Evolutionary conservation across 2,113 vertebrate genomes (phyloP).

Genomic region (Saccopteryx leptura): DNA sequence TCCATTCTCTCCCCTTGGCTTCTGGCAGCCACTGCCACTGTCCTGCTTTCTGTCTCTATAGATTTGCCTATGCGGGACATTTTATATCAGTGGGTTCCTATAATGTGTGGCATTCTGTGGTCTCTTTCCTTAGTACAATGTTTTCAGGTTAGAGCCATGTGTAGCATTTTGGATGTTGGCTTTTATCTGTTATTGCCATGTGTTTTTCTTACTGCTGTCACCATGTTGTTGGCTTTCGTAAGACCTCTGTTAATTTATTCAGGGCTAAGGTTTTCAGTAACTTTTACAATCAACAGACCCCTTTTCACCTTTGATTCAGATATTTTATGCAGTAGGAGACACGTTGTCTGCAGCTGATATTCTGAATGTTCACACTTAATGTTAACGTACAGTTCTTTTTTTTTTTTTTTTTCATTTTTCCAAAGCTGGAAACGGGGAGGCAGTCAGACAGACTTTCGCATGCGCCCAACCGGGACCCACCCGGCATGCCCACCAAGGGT

Average conservation of each 20-base stretch:
- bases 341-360: background rate
- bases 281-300: background rate
- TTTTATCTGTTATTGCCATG: background rate
- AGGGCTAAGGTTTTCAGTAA: background rate
- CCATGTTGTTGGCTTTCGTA: background rate
- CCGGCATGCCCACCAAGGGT: too few species aligned
- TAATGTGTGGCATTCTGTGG: background rate
- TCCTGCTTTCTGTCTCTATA: background rate
- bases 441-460: too few species aligned
- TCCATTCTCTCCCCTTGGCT: too few species aligned
- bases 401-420: too few species aligned
- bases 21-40: background rate
- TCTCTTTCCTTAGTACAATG: background rate
- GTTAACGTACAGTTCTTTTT: background rate
- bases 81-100: background rate
- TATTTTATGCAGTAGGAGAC: background rate
- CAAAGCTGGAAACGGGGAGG: too few species aligned
- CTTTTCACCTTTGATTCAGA: background rate
- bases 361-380: background rate
- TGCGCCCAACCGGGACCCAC: too few species aligned
- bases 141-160: background rate
- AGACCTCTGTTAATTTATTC: background rate
- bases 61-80: background rate
- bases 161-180: background rate
- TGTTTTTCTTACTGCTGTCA: background rate